A percentile compares a stretch with the other conserved stretches of the same genome.
These are phyloP conservation scores for Parnassius mnemosyne DNA, from an alignment of 2,888 invertebrate species.

Conservation along the genomic window DNA sequence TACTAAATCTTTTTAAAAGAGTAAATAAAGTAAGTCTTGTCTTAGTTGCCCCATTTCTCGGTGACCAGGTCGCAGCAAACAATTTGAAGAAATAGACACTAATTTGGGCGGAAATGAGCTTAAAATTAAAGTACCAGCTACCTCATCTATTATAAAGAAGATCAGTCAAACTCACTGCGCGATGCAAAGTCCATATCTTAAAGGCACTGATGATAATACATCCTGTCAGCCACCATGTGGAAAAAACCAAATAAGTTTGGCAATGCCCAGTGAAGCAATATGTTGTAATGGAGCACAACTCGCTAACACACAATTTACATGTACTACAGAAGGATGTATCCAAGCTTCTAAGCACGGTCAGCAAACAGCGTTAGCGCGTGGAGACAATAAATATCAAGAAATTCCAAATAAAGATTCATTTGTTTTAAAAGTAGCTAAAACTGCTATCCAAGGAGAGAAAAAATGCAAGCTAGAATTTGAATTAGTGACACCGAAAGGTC, in stretches of 20 bases:
- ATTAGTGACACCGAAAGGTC: constrained; percentile 83
- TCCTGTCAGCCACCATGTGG: constrained; percentile 64
- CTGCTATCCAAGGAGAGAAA: constrained; percentile 81
- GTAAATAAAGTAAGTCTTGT: not conserved
- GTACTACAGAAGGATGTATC: constrained; percentile 68
- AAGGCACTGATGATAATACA: constrained; percentile 45
- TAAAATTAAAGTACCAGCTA: constrained; percentile 71
- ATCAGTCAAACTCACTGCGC: constrained; percentile 70
- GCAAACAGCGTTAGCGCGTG: constrained; percentile 49
- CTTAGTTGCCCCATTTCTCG: constrained; percentile 49
- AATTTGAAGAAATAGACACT: constrained; percentile 73
- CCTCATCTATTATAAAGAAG: constrained; percentile 66
- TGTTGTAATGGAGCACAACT: constrained; percentile 60
- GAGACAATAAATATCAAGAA: constrained; percentile 57
- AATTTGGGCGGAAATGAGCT: constrained; percentile 68
- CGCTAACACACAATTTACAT: constrained; percentile 66
- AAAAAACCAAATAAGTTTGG: constrained; percentile 68
- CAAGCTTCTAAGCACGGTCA: constrained; percentile 59
- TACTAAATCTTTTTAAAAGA: too few relatives aligned
- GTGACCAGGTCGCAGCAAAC: constrained; percentile 73
- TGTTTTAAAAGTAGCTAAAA: constrained; percentile 85
- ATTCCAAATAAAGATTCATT: constrained; percentile 80
- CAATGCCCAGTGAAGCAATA: constrained; percentile 56
- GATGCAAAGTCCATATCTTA: constrained; percentile 61
- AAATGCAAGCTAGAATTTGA: constrained; percentile 84